Conservation (phyloP, 2,113 vertebrate genomes). For the Danio rerio region GRCz12tu NC_133182.1:71662001-71662500, state of each 20-base stretch:
- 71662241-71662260: neutral
- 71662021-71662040: neutral
- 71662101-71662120: neutral
- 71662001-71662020: neutral
- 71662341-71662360: neutral
- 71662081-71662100: constrained; percentile 27
- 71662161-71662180: neutral
- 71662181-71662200: too few species aligned
- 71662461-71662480: neutral
- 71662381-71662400: neutral
- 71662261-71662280: neutral
- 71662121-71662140: neutral
- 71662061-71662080: constrained; percentile 1
- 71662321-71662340: neutral
- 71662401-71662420: neutral
- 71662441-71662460: neutral
- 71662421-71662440: neutral
- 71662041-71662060: constrained; percentile 39
- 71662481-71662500: too few species aligned
- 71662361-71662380: neutral
- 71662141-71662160: neutral
- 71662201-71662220: constrained; percentile 25
- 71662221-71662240: neutral
- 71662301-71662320: neutral
- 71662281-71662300: neutral